These are phyloP conservation scores for Pseudonaja textilis DNA, from an alignment of 2,113 vertebrate genomes.

Conservation along the genomic window DNA sequence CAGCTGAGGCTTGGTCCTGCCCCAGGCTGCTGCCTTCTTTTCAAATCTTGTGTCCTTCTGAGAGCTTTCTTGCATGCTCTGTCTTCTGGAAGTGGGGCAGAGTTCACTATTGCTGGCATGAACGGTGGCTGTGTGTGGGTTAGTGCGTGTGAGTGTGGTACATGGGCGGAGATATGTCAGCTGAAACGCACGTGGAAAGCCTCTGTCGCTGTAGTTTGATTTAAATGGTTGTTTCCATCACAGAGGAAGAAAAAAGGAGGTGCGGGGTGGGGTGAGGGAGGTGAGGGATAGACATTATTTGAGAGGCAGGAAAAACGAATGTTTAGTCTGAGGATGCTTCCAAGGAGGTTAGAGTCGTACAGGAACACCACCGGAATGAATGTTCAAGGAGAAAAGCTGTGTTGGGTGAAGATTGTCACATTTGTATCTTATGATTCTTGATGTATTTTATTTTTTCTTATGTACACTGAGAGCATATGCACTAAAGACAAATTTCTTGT, in stretches of 20 bases:
- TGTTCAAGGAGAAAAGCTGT: neutral
- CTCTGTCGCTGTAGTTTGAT: neutral
- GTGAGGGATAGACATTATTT: neutral
- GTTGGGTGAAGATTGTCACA: neutral
- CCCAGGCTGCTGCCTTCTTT: neutral
- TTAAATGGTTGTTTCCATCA: neutral
- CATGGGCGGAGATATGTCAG: neutral
- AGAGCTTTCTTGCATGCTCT: neutral
- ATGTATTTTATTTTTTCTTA: too few species aligned
- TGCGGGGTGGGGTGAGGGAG: too few species aligned
- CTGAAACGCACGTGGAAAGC: conserved; percentile 9
- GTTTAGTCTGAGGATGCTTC: neutral
- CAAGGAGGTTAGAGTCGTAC: neutral
- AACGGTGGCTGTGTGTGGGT: neutral
- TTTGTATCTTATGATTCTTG: too few species aligned
- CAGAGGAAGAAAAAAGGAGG: neutral
- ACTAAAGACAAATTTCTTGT: too few species aligned
- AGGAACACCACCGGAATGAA: neutral
- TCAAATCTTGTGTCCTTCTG: neutral
- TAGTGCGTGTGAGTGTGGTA: neutral
- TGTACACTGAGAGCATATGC: too few species aligned
- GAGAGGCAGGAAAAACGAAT: neutral
- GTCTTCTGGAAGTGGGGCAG: conserved; percentile 12
- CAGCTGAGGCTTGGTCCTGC: neutral
- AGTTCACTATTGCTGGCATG: conserved; percentile 12